These are phyloP conservation scores for Rhodinocichla rosea DNA, from an alignment of 2,113 vertebrate species.

Conservation along the genomic window DNA sequence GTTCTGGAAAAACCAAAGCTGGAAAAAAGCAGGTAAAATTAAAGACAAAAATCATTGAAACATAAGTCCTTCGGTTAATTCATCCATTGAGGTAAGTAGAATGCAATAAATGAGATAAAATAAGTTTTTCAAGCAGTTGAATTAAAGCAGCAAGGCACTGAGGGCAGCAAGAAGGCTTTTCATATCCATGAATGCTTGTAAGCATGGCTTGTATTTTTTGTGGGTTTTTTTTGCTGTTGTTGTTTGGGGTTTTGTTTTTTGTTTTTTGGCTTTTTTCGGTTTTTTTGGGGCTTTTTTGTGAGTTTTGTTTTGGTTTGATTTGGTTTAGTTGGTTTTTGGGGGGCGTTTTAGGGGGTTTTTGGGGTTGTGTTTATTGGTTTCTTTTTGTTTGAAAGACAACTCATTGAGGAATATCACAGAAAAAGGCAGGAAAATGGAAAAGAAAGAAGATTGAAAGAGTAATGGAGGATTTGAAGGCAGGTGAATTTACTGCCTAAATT, in stretches of 20 bases:
- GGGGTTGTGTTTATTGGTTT: not conserved
- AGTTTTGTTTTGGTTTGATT: not conserved
- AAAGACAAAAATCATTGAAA: not conserved
- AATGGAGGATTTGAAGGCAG: not conserved
- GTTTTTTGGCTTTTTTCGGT: not conserved
- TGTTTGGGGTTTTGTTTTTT: not conserved
- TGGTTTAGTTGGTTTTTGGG: not conserved
- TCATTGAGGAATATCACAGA: not conserved
- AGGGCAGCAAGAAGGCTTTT: not conserved
- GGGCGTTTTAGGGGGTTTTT: rapidly evolving
- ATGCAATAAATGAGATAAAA: not conserved
- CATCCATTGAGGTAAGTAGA: not conserved
- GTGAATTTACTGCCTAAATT: not conserved
- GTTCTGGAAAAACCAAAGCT: not conserved
- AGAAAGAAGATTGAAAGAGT: not conserved
- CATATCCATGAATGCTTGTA: not conserved
- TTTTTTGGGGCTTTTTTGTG: not conserved
- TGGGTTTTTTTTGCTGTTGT: too few relatives aligned
- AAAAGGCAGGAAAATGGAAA: not conserved
- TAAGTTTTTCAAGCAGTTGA: not conserved
- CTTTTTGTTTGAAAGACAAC: not conserved
- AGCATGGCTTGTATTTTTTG: not conserved
- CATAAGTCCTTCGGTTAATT: not conserved
- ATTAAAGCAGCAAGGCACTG: not conserved
- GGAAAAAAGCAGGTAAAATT: not conserved